phyloP scores from a whole-genome alignment of 2,113 vertebrate species.

The Rattus rattus region DNA sequence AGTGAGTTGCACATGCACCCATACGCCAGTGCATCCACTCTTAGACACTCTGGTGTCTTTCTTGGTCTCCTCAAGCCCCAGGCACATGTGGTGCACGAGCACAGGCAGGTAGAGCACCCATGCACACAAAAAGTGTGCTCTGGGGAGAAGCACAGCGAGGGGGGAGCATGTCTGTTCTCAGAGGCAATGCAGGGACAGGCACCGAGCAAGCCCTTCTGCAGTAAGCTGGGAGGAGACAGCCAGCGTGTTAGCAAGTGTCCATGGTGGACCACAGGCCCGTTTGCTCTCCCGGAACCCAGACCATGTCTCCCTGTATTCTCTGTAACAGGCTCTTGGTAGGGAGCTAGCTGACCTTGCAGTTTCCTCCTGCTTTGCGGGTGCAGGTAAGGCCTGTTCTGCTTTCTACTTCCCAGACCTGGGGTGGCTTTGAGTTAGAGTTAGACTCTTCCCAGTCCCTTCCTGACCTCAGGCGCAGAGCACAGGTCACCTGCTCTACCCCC shows the following conservation, averaged over 20 bases:
- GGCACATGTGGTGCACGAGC: neutral
- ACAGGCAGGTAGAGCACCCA: neutral
- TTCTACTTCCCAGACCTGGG: neutral
- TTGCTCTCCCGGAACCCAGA: neutral
- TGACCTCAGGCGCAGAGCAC: neutral
- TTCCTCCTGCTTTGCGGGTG: neutral
- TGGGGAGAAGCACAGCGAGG: neutral
- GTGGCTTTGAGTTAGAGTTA: neutral
- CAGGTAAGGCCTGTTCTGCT: neutral
- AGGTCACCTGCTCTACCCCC: neutral
- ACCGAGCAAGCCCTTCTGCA: neutral
- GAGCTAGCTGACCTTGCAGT: neutral
- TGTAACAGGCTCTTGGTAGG: neutral
- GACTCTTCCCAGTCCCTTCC: neutral
- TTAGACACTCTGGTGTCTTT: neutral
- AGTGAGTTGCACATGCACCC: too few species aligned
- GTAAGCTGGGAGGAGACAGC: neutral
- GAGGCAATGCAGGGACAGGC: neutral
- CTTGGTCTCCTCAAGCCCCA: neutral
- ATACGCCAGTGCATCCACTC: too few species aligned
- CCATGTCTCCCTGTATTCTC: neutral
- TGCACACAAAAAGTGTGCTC: neutral
- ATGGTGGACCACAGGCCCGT: neutral
- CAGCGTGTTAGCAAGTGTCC: neutral
- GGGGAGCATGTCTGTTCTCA: neutral